Percentiles rank a stretch among this genome's conserved stretches.
These are phyloP conservation scores for Microtus richardsoni DNA, from an alignment of 2,113 vertebrate species.

Conservation along the genomic window DNA sequence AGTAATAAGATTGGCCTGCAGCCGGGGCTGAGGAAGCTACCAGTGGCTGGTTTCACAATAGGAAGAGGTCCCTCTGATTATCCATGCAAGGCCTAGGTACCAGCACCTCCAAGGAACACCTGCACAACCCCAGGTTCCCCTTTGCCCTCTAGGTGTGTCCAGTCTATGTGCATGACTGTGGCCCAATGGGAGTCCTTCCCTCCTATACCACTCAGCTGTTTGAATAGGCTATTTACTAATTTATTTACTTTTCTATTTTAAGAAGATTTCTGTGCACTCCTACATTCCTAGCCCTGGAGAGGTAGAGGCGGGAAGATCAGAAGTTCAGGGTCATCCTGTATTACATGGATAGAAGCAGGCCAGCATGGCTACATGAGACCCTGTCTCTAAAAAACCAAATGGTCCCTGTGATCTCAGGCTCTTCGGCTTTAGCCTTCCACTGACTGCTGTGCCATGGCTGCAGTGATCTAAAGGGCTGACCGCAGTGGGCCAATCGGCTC, in stretches of 20 bases:
- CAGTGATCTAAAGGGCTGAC: background rate
- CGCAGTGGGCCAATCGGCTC: background rate
- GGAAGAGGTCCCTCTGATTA: background rate
- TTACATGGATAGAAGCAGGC: background rate
- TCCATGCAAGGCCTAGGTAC: background rate
- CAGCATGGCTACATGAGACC: background rate
- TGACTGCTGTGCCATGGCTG: background rate
- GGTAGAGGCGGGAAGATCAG: background rate
- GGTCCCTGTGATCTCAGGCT: background rate
- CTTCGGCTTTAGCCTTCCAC: background rate
- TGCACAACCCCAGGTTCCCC: background rate
- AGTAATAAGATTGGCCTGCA: background rate
- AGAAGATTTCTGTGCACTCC: background rate
- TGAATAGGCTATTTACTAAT: background rate
- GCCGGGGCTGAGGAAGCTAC: background rate
- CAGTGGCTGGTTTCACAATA: background rate
- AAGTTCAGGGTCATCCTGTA: background rate
- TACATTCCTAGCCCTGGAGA: background rate
- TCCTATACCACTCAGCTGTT: background rate
- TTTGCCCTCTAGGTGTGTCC: background rate
- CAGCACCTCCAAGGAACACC: background rate
- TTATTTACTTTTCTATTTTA: background rate
- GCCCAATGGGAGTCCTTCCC: rapidly evolving
- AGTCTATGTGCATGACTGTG: too few relatives aligned
- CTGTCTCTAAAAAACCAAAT: background rate